Evolutionary conservation across 1,140 invertebrate species (phyloP), one percentile per base, ranked within the genome.

Genomic region (Apis cerana): DNA sequence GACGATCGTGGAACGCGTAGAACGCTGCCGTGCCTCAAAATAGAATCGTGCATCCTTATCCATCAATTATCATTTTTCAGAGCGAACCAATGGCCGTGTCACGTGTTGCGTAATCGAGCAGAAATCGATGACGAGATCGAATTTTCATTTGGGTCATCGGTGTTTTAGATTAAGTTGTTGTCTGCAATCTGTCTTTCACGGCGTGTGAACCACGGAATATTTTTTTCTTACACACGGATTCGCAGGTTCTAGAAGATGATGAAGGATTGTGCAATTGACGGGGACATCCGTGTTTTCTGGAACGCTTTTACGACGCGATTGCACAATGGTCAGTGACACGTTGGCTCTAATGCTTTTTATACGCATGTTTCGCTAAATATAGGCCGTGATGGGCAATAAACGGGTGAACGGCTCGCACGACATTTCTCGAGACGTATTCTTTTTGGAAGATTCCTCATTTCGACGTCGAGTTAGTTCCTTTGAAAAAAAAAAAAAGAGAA

Each of bases 261-360:
- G 19, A 11, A 10, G 58, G 61, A 75, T 87, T 83, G 82, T 75
- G 65, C 56, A 86, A 88, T 52, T 33, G 76, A 87, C 68, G 76
- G 85, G 86, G 52, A 84, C 80, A n/a, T 43, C 54, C 33, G 62
- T 50, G 68, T n/a, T 71, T 82, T 87, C 85, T 87, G 86, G 86
- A 87, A 75, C 70, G 77, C n/a, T n/a, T 75, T 59, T 13, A 56
- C 70, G 58, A 76, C 52, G 50, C 19, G 78, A 52, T 88, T 88
- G 82, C 86, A 87, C 77, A 88, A 84, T 88, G 67, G 13, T 7
- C 85, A 88, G 82, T 88, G 86, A 87, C 85, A 87, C 85, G 82
- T 74, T 87, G 54, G 54, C 75, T 68, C 54, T 50, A 59, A 72
- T 74, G 76, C 72, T 84, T 87, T 87, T 88, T 87, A 75, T 80